Evolutionary conservation across 2,888 invertebrate genomes (phyloP), one percentile per base, ranked within the genome.

Genomic region (Drosophila kuntzei): DNA sequence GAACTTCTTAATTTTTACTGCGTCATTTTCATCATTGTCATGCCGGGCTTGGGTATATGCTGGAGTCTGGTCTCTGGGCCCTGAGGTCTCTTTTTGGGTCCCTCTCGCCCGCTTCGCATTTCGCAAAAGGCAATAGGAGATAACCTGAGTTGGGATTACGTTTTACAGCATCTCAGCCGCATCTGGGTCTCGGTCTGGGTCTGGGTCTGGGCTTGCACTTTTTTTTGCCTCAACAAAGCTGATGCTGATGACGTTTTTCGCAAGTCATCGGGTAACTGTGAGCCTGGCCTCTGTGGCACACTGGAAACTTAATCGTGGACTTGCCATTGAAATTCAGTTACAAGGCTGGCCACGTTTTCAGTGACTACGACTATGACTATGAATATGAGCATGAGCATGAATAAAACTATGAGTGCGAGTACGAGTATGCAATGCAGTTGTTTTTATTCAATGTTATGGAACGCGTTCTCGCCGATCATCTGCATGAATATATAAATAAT

Each of bases 321-420:
- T 88, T 90, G 89, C 84, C 90, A 90, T 90, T 90, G 91, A 90
- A 90, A 80, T 89, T 87, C 67, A 82, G 80, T 87, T 85, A 87
- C 86, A 84, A 89, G 84, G 80, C 87, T 80, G 74, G 64, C 75
- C 83, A 89, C 82, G 87, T 90, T 87, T 82, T 69, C 61, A 66
- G 68, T 72, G 49, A 78, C 47, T 55, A 55, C 79, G 71, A 80
- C 75, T 60, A 43, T 50, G 41, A 61, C 18, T 53, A 14, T 79
- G 68, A 68, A 62, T 75, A 62, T 61, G 50, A 72, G 20, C 47
- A 47, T 32, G 41, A 53, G 32, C 57, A 43, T 55, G 62, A 71
- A 51, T 69, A 37, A 8, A 14, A 68, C 54, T 57, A 16, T 49
- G 54, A 58, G 12, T 51, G 12, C 62, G 37, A 57, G 39, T 55